phyloP scores from a whole-genome alignment of 2,888 invertebrate genomes.

The Cheilosia impressa region DNA sequence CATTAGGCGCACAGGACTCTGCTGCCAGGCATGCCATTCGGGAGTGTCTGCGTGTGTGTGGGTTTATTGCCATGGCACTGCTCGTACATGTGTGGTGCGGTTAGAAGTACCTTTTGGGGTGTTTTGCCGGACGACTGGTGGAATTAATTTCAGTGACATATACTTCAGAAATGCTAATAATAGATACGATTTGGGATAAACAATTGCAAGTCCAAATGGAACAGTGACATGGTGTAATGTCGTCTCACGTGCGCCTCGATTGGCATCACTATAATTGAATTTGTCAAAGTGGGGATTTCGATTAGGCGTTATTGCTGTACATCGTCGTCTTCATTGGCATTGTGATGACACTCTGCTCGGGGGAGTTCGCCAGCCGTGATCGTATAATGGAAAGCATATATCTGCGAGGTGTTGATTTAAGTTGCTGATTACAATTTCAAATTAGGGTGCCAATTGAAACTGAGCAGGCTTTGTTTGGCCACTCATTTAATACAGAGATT shows the following conservation, averaged over 20 bases:
- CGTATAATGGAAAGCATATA: background rate
- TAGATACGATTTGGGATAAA: slow-evolving; percentile 71
- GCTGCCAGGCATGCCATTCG: slow-evolving; percentile 10
- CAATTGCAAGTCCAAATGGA: slow-evolving; percentile 62
- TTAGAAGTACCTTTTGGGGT: slow-evolving; percentile 44
- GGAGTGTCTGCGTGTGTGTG: background rate
- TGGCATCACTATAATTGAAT: slow-evolving; percentile 74
- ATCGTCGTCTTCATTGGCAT: slow-evolving; percentile 62
- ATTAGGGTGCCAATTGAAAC: background rate
- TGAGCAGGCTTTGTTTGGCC: too few relatives aligned
- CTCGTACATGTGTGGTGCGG: slow-evolving; percentile 22
- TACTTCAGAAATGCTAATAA: slow-evolving; percentile 68
- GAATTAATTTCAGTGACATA: slow-evolving; percentile 65
- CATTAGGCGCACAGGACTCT: slow-evolving; percentile 57
- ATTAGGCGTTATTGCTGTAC: slow-evolving; percentile 66
- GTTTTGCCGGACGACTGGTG: slow-evolving; percentile 15
- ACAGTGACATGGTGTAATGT: slow-evolving; percentile 49
- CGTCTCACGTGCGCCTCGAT: slow-evolving; percentile 63
- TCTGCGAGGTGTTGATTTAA: background rate
- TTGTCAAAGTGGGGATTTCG: slow-evolving; percentile 67
- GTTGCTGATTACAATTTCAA: background rate
- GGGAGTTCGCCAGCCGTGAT: background rate
- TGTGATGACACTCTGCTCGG: slow-evolving; percentile 52
- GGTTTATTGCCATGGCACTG: slow-evolving; percentile 26
- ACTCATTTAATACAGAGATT: too few relatives aligned